Evolutionary conservation across 1,140 invertebrate genomes (phyloP), one percentile per base, ranked within the genome.

Genomic region (Dufourea novaeangliae): DNA sequence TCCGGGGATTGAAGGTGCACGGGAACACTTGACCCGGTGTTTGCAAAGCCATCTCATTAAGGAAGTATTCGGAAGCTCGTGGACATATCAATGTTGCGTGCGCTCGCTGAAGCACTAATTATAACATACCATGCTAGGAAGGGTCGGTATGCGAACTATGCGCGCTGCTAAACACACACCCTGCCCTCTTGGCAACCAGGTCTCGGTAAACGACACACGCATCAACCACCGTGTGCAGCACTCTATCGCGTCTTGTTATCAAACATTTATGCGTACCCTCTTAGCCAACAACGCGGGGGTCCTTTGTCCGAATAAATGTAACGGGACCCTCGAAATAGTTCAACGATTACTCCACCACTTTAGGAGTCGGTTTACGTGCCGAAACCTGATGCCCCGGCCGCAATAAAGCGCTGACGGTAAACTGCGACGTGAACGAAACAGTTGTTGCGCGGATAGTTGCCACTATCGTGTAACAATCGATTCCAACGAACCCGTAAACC

Each of bases 81-180:
- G 86, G 79, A 84, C 86, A 82, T 84, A 86, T 87, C 77, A 67
- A 88, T 86, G 86, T 86, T 87, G 79, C 79, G 76, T 86, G 81
- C 66, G 72, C 37, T 74, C 54, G 52, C 32, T 78, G 69, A 27
- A 72, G 68, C 78, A 79, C 87, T 88, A 87, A 88, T 88, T 88
- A 87, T 86, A 86, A 88, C 87, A 86, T 88, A 87, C 86, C 86
- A 84, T 54, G 86, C 68, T 78, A 79, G 83, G 83, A 86, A 81
- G 86, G 83, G 46, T 70, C 54, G 86, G 83, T 81, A 87, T 85
- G 85, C 85, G 66, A 85, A 64, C 78, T 83, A 87, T 85, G 86
- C 75, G 50, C 80, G 34, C 63, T 29, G 64, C 75, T 54, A 41
- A 68, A 79, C 82, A 32, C 52, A 22, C n/a, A 20, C 34, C 12